Conservation (phyloP, 1,140 invertebrate species). For the Cotesia chilonis region DNA sequence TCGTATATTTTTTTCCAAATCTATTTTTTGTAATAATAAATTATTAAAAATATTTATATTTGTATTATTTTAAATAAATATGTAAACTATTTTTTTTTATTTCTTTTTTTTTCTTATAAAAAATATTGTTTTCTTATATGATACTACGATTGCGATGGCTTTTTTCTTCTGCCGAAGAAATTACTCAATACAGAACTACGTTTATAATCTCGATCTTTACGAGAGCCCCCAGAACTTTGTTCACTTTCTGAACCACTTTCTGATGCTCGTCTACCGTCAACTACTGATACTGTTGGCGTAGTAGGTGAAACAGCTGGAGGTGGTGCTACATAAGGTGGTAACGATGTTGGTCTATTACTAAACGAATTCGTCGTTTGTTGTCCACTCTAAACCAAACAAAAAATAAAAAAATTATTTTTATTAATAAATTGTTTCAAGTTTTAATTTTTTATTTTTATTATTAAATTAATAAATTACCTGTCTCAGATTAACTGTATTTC, state of each 20-base stretch:
- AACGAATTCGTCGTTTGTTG: slow-evolving; percentile 56
- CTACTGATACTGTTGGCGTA: slow-evolving; percentile 50
- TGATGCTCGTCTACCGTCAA: slow-evolving; percentile 57
- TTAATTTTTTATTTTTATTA: neutral
- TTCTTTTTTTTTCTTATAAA: slow-evolving; percentile 22
- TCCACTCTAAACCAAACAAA: slow-evolving; percentile 46
- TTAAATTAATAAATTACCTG: slow-evolving; percentile 48
- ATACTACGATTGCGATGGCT: slow-evolving; percentile 60
- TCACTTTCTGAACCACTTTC: slow-evolving; percentile 66
- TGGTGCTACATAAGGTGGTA: slow-evolving; percentile 63
- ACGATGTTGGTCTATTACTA: slow-evolving; percentile 59
- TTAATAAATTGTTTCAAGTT: neutral
- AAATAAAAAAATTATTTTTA: slow-evolving; percentile 16
- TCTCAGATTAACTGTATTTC: slow-evolving; percentile 57
- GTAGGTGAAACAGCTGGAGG: slow-evolving; percentile 55
- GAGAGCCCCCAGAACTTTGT: slow-evolving; percentile 55
- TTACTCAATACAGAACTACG: slow-evolving; percentile 63
- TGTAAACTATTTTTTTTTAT: neutral
- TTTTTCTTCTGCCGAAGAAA: slow-evolving; percentile 63
- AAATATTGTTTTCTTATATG: slow-evolving; percentile 7
- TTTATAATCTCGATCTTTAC: slow-evolving; percentile 63
- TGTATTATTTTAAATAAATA: too few relatives aligned
- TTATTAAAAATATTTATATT: slow-evolving; percentile 2
- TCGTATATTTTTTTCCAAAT: neutral
- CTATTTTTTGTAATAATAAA: neutral